Base-by-base conservation (phyloP, 92 coral and sea anemone genomes). In the Plumapathes pennacea region DNA sequence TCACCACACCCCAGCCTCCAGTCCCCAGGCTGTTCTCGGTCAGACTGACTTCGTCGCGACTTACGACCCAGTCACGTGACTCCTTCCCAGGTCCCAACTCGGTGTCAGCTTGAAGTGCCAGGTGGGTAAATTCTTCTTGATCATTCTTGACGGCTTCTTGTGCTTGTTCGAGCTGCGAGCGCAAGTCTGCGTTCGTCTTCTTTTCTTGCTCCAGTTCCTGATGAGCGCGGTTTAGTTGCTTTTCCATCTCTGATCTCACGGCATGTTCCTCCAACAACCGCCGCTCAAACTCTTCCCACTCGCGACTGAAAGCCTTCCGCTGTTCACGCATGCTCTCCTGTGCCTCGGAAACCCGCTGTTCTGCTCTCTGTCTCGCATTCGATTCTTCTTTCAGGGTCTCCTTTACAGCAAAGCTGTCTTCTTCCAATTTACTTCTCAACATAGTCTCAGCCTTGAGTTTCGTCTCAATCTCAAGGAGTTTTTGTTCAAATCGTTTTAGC, bases 1-100 rank as follows among this genome's bases (percentile, higher is more conserved):
- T 71, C 25, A 92, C 98, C 28, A 72, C 41, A 2, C 96, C 98
- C 98, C 98, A 92, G 4, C 83, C 96, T 30, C 98, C 98, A 1
- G 64, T 62, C 25, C 98, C 96, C 26, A 89, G 62, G 1, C 68
- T 67, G 42, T 55, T 76, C 34, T 43, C 81, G 1, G 57, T 38
- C 5, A 59, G 38, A 11, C 76, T 82, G 44, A 92, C 71, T 37
- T 92, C 98, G 32, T 78, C 83, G 42, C 98, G 88, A 23, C 63
- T 46, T n/a, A 92, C 57, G 14, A 83, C 70, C 98, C 98, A 92
- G 66, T 91, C 96, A 40, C 69, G 74, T 32, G 84, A 43, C 42
- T 56, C 74, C 20, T 49, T 19, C 22, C 5, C 36, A 23, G 41
- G 30, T 30, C 38, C 55, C 38, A 47, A 51, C 2, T 34, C 60